Conservation (phyloP, 2,113 vertebrate genomes). For the Syngnathus typhle region DNA sequence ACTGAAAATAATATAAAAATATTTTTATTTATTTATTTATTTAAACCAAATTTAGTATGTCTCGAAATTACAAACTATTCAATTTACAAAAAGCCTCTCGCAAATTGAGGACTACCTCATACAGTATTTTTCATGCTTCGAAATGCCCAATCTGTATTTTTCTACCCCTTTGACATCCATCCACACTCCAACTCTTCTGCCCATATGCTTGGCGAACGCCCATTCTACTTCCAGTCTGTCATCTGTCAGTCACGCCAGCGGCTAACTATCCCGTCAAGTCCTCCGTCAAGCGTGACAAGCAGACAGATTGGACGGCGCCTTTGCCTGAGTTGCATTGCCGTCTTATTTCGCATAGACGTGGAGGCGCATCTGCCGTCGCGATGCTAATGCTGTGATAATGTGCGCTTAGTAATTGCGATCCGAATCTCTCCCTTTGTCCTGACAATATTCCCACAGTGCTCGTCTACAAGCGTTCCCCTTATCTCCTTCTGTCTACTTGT, state of each 20-base stretch:
- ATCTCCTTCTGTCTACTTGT: background rate
- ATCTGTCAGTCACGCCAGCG: slow-evolving; percentile 49
- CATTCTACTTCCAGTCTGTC: slow-evolving; percentile 42
- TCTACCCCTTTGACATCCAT: background rate
- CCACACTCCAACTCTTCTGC: background rate
- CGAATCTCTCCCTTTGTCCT: background rate
- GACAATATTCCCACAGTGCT: slow-evolving; percentile 17
- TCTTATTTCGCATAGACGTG: slow-evolving; percentile 43
- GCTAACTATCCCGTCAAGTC: slow-evolving; percentile 55
- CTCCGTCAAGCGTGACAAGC: slow-evolving; percentile 45
- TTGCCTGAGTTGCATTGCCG: slow-evolving; percentile 54
- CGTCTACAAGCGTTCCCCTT: background rate
- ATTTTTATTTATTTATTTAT: too few relatives aligned
- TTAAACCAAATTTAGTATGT: too few relatives aligned
- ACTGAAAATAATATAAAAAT: too few relatives aligned
- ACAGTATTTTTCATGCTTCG: too few relatives aligned
- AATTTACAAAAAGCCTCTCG: too few relatives aligned
- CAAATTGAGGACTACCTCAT: too few relatives aligned
- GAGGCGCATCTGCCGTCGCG: slow-evolving; percentile 37
- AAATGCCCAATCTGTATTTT: background rate
- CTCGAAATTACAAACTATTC: too few relatives aligned
- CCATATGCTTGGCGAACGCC: background rate
- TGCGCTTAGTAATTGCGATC: slow-evolving; percentile 39
- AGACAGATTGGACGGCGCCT: slow-evolving; percentile 63
- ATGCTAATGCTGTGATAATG: slow-evolving; percentile 44